Percentiles rank a stretch among this genome's conserved stretches.
Evolutionary conservation across 1,140 invertebrate genomes (phyloP).

Genomic region (Drosophila hydei): DNA sequence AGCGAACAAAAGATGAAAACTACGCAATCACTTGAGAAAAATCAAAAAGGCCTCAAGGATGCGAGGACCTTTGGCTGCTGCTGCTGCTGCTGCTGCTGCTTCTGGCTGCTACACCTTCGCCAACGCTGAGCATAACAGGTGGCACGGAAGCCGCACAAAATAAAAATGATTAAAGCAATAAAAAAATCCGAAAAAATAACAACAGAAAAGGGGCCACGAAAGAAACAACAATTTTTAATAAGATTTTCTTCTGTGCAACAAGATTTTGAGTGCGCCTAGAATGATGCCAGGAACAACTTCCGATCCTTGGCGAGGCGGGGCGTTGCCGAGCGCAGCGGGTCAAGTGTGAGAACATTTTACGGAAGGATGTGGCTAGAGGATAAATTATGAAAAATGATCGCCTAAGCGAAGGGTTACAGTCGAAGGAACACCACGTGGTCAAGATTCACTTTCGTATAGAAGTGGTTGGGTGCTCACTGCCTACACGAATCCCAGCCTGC

Average conservation of each 20-base stretch:
- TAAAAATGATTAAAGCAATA: constrained; percentile 82
- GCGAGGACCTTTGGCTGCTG: constrained; percentile 34
- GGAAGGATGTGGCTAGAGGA: constrained; percentile 67
- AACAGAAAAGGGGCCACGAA: constrained; percentile 52
- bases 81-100: constrained; percentile 13
- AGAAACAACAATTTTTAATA: constrained; percentile 80
- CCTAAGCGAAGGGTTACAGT: constrained; percentile 46
- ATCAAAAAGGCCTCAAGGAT: constrained; percentile 71
- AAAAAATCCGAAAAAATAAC: constrained; percentile 32
- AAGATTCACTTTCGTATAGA: constrained; percentile 70
- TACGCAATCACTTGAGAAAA: constrained; percentile 83
- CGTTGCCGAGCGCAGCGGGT: constrained; percentile 55
- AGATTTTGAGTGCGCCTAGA: constrained; percentile 47
- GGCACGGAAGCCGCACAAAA: constrained; percentile 83
- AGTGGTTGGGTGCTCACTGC: constrained; percentile 19
- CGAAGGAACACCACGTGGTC: constrained; percentile 60
- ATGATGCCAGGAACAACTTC: constrained; percentile 55
- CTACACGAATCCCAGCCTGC: neutral
- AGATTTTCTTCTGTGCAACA: constrained; percentile 57
- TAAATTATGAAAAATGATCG: constrained; percentile 71
- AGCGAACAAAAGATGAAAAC: constrained; percentile 69
- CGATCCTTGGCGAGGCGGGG: constrained; percentile 59
- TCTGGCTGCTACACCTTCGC: constrained; percentile 25
- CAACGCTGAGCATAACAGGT: constrained; percentile 67
- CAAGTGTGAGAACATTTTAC: constrained; percentile 83